Base-by-base conservation (phyloP, 2,797 vertebrate genomes). In the Agapornis canus region DNA sequence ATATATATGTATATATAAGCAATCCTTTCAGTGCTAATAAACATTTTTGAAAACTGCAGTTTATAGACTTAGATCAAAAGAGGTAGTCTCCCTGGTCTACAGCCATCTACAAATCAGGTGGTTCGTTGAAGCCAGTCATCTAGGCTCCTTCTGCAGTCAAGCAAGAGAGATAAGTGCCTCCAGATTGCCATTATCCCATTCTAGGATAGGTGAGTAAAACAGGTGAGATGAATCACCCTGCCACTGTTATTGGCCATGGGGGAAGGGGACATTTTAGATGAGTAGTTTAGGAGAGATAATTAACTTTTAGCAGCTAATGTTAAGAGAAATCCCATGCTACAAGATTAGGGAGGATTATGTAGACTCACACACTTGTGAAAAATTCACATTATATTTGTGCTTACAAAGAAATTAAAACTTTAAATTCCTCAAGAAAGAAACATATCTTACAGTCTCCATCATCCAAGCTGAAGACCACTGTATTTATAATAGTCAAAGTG, bases 161-260 rank as follows among this genome's bases (percentile, higher is more conserved):
- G 82, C 35, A 35, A 59, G 69, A 77, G 82, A 95, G 96, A 96
- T 95, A 96, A 96, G 82, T 78, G 69, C 79, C 92, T 96, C 65
- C 57, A 68, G 85, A 54, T 83, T 65, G 76, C 49, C 60, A 51
- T 91, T 88, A 95, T 32, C 87, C 87, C 69, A 66, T 91, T 95
- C 85, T 91, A 94, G 88, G 72, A 69, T 92, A 92, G 90, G 94
- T 86, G 93, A 92, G 87, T 91, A 90, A 91, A 94, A 61, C 85
- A 91, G 91, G 93, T 92, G 88, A 94, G 91, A 88, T 81, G 85
- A 91, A 90, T 93, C 82, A 79, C 54, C 51, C 56, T 83, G 79
- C 82, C 87, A 75, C n/a, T 31, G 52, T 49, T 91, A 61, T 64
- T n/a, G 1, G 65, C 82, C 57, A 8, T n/a, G 21, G 51, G 66